Evolutionary conservation across 2,113 vertebrate species (phyloP), one percentile per base, ranked within the genome.

Genomic region (Puffinus mauretanicus): DNA sequence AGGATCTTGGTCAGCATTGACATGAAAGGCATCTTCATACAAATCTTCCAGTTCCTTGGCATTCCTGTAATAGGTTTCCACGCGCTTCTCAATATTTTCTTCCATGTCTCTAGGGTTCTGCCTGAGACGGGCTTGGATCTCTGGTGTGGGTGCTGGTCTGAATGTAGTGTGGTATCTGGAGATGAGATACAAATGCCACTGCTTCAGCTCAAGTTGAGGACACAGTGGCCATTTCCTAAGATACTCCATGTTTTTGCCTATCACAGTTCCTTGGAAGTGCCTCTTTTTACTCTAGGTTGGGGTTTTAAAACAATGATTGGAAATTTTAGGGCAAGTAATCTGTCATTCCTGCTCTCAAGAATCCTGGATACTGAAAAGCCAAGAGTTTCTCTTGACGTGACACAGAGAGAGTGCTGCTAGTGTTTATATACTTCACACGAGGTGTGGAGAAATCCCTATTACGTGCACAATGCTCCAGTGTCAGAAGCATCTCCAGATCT

Each of bases 1-100:
- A 4, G 99, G 98, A 85, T 99, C 99, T 97, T 99, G 99, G 95
- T 99, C 99, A 40, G 98, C 99, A 5, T 99, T 98, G 86, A 99
- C 21, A 6, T 95, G 85, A 90, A 98, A 90, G 13, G 98, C 98
- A 18, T 97, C 95, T 83, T 95, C 66, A 65, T 98, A 99, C 49
- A 98, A 97, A 24, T 88, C 90, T 97, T 99, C 97, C 69, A 98
- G 97, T 7, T 94, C 96, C 0, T 93, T 70, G 1, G 47, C 60
- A 7, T 97, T 96, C 36, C 67, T 82, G 96, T 98, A 97, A 96
- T 98, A 99, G 54, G 72, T 40, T 5, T 96, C 96, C 72, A 98
- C 88, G 1, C 30, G 84, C 11, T 79, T 57, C 78, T 42, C 72
- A 42, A 99, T 95, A 3, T 86, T 93, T 52, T 97, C 96, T 27